phyloP scores from a whole-genome alignment of 2,797 vertebrate genomes.

The Gadopsis bispinosus region DNA sequence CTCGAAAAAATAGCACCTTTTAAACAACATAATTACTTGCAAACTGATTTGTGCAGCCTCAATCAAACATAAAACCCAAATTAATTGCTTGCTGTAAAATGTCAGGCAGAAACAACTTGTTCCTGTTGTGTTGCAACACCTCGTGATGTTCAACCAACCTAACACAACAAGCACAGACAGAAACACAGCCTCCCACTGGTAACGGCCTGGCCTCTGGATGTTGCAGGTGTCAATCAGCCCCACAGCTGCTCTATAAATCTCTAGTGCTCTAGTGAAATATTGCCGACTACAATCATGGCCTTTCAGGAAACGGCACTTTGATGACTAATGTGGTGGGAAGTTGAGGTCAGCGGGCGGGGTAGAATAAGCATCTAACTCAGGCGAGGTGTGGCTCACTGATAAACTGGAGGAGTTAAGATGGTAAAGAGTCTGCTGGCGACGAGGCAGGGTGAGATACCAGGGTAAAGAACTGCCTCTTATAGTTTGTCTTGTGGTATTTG shows the following conservation, averaged over 20 bases:
- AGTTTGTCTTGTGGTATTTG: too few relatives aligned
- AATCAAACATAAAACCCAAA: neutral
- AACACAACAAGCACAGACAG: slow-evolving; percentile 35
- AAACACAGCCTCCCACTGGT: slow-evolving; percentile 44
- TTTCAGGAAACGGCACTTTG: slow-evolving; percentile 46
- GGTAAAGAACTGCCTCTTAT: neutral
- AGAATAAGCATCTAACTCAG: neutral
- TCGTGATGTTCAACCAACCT: slow-evolving; percentile 13
- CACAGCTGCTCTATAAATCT: slow-evolving; percentile 48
- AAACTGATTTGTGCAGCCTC: slow-evolving; percentile 1
- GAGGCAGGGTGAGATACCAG: neutral
- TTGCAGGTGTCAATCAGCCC: slow-evolving; percentile 47
- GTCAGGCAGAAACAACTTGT: slow-evolving; percentile 18
- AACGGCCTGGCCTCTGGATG: slow-evolving; percentile 25
- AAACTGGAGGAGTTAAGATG: slow-evolving; percentile 5
- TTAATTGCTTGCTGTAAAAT: slow-evolving; percentile 1
- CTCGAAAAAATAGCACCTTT: slow-evolving; percentile 8
- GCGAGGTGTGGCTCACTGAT: slow-evolving; percentile 9
- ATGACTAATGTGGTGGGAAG: slow-evolving; percentile 57
- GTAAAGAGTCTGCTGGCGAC: neutral
- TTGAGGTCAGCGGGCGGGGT: slow-evolving; percentile 29
- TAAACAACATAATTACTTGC: neutral
- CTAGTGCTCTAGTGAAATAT: slow-evolving; percentile 33
- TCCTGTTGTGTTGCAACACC: slow-evolving; percentile 16
- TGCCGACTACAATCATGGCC: slow-evolving; percentile 40